Evolutionary conservation across 2,113 vertebrate species (phyloP).

Genomic region (Myxocyprinus asiaticus): DNA sequence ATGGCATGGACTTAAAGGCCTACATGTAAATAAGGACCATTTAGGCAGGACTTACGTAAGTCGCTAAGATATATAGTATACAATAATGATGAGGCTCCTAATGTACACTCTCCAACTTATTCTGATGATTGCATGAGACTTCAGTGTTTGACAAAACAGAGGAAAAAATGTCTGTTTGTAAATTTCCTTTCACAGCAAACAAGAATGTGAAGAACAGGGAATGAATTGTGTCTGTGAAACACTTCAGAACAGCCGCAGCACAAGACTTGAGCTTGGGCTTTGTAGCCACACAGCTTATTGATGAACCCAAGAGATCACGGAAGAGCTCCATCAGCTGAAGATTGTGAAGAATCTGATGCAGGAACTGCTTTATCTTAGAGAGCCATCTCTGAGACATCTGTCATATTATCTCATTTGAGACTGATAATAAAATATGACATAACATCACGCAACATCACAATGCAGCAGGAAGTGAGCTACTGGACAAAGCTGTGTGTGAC

Average conservation of each 20-base stretch:
- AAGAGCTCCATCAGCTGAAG: conserved; percentile 60
- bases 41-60: no score
- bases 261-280: neutral
- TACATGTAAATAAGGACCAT: neutral
- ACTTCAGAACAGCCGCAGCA: conserved; percentile 50
- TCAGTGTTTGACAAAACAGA: neutral
- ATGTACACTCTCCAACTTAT: no score
- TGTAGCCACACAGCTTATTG: conserved; percentile 43
- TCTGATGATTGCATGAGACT: no score
- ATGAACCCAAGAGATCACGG: neutral
- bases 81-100: no score
- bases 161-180: neutral
- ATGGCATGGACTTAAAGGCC: no score
- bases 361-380: neutral
- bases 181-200: neutral
- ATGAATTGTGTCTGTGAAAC: conserved; percentile 63
- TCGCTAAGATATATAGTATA: no score
- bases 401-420: neutral
- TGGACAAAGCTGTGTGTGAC: neutral
- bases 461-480: no score
- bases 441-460: no score
- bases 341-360: neutral
- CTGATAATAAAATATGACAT: no score
- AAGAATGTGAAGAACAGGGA: conserved; percentile 60
- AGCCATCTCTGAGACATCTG: no score